phyloP scores from a whole-genome alignment of 1,140 invertebrate species.

The honey bee (Apis mellifera) region DNA sequence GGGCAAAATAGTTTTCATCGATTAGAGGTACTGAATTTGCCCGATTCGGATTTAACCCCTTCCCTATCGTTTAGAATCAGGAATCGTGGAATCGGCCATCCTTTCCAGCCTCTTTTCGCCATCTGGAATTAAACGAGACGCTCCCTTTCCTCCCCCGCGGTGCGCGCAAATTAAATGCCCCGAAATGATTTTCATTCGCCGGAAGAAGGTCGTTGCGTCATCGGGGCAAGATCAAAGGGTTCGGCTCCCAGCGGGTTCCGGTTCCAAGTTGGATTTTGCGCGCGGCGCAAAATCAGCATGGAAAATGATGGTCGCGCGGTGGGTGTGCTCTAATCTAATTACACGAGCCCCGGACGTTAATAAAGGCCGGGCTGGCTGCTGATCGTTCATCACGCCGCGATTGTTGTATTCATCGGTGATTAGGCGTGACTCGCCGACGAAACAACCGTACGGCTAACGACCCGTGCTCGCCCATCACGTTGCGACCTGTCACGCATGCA shows the following conservation, averaged over 20 bases:
- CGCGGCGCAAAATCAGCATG: constrained; percentile 56
- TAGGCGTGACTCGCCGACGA: constrained; percentile 63
- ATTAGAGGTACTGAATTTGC: too few species aligned
- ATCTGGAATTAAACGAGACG: too few species aligned
- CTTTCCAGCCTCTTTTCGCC: too few species aligned
- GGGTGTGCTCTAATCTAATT: constrained; percentile 63
- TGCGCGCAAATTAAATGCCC: constrained; percentile 55
- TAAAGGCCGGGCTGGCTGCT: constrained; percentile 63
- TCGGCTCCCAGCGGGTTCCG: constrained; percentile 2
- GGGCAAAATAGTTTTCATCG: constrained; percentile 63
- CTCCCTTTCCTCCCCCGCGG: neutral
- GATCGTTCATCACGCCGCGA: constrained; percentile 69
- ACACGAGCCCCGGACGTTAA: constrained; percentile 61
- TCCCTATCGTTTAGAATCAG: too few species aligned
- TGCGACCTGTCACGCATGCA: constrained; percentile 53
- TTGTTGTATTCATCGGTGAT: constrained; percentile 72
- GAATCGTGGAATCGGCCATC: too few species aligned
- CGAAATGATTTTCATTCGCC: constrained; percentile 58
- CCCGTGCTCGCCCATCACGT: constrained; percentile 55
- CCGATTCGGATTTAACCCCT: constrained; percentile 35
- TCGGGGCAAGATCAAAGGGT: constrained; percentile 60
- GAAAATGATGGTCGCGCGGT: constrained; percentile 62
- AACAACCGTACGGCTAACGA: constrained; percentile 69
- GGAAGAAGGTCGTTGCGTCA: constrained; percentile 51
- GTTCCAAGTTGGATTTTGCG: constrained; percentile 29